Percentiles rank a stretch among this genome's conserved stretches.
Conservation (phyloP, 2,888 invertebrate species). For the Sminthurinus aureus region DNA sequence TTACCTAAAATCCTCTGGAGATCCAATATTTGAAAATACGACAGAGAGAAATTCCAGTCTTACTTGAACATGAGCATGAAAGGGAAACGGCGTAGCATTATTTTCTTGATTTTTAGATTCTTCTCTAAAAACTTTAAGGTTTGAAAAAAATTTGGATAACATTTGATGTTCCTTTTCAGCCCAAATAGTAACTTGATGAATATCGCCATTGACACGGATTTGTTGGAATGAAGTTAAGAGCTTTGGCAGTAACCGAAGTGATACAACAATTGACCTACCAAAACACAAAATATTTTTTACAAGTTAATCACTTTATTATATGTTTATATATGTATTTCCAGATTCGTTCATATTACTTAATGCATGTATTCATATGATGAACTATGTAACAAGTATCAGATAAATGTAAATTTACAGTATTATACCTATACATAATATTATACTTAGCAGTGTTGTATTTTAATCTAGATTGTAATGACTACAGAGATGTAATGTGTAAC, state of each 20-base stretch:
- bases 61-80: constrained; percentile 90
- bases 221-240: constrained; percentile 90
- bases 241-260: constrained; percentile 86
- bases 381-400: too few species aligned
- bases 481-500: too few species aligned
- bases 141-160: constrained; percentile 92
- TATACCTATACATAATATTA: too few species aligned
- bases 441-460: too few species aligned
- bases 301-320: too few species aligned
- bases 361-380: too few species aligned
- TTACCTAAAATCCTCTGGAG: constrained; percentile 85
- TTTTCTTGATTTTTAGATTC: constrained; percentile 70
- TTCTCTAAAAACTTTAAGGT: constrained; percentile 68
- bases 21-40: constrained; percentile 87
- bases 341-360: too few species aligned
- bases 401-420: too few species aligned
- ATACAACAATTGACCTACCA: constrained; percentile 84
- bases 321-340: too few species aligned
- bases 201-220: constrained; percentile 70
- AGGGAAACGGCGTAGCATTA: constrained; percentile 69
- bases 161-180: constrained; percentile 90
- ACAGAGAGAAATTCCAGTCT: constrained; percentile 90
- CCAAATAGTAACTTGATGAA: constrained; percentile 77
- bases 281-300: not conserved
- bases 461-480: too few species aligned